phyloP scores from a whole-genome alignment of 2,113 vertebrate genomes.

The Cyanoderma ruficeps region DNA sequence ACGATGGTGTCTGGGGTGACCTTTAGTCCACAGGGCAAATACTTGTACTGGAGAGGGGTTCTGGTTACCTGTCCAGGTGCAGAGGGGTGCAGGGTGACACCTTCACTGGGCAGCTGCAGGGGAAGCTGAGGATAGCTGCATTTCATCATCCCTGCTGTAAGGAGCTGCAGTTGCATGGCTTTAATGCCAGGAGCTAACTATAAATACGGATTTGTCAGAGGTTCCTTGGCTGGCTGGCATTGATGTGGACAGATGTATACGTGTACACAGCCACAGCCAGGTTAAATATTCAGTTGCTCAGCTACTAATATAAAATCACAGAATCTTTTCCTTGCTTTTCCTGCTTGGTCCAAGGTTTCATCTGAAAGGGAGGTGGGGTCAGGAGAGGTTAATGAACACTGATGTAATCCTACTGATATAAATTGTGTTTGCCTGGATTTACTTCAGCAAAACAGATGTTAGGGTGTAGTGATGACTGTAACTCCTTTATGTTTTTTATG shows the following conservation, averaged over 20 bases:
- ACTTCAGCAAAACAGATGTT: not conserved
- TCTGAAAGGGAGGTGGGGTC: not conserved
- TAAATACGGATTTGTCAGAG: not conserved
- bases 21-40: constrained; percentile 47
- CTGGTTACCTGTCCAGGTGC: constrained; percentile 34
- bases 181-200: not conserved
- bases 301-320: not conserved
- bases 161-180: not conserved
- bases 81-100: not conserved
- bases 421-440: not conserved
- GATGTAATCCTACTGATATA: not conserved
- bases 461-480: not conserved
- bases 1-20: constrained; percentile 19
- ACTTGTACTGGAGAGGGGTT: not conserved
- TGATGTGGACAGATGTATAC: not conserved
- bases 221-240: not conserved
- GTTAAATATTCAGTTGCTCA: not conserved
- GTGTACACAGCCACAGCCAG: not conserved
- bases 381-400: not conserved
- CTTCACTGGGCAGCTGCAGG: not conserved
- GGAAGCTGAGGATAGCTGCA: not conserved
- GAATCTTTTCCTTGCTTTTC: not conserved
- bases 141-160: not conserved
- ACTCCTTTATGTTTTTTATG: not conserved
- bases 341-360: not conserved